Percentiles rank a stretch among this genome's conserved stretches.
Evolutionary conservation across 1,140 invertebrate species (phyloP).

Genomic region (Lepidurus apus): DNA sequence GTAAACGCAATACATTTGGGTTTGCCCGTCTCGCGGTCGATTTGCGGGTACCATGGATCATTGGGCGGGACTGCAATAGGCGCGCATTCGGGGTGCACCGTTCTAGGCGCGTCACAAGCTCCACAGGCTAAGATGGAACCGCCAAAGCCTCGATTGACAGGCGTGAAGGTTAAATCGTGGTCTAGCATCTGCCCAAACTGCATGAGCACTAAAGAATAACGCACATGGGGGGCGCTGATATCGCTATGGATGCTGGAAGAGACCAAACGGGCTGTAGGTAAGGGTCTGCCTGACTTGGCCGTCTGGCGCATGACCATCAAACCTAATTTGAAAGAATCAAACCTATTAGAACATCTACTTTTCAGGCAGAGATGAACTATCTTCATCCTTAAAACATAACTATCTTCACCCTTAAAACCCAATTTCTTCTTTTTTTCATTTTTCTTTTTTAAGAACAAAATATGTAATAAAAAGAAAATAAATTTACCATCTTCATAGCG

Average conservation of each 20-base stretch:
- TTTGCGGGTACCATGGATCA: conserved; percentile 53
- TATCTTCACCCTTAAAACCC: too few relatives aligned
- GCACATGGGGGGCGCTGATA: conserved; percentile 47
- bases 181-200: conserved; percentile 55
- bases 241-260: conserved; percentile 47
- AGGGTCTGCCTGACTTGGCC: conserved; percentile 41
- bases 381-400: too few relatives aligned
- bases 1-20: conserved; percentile 56
- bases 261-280: conserved; percentile 47
- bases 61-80: conserved; percentile 53
- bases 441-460: too few relatives aligned
- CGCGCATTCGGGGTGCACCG: conserved; percentile 52
- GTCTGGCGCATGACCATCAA: conserved; percentile 40
- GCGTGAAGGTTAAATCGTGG: conserved; percentile 56
- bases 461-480: not conserved
- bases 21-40: conserved; percentile 46
- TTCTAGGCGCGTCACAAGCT: conserved; percentile 46
- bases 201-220: conserved; percentile 49
- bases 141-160: conserved; percentile 49
- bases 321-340: conserved; percentile 32
- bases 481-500: conserved; percentile 52
- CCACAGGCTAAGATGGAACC: conserved; percentile 48
- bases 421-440: too few relatives aligned
- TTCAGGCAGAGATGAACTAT: not conserved
- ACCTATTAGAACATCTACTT: conserved; percentile 39